Evolutionary conservation across 1,140 invertebrate genomes (phyloP), one percentile per base, ranked within the genome.

Genomic region (Papilio dardanus): DNA sequence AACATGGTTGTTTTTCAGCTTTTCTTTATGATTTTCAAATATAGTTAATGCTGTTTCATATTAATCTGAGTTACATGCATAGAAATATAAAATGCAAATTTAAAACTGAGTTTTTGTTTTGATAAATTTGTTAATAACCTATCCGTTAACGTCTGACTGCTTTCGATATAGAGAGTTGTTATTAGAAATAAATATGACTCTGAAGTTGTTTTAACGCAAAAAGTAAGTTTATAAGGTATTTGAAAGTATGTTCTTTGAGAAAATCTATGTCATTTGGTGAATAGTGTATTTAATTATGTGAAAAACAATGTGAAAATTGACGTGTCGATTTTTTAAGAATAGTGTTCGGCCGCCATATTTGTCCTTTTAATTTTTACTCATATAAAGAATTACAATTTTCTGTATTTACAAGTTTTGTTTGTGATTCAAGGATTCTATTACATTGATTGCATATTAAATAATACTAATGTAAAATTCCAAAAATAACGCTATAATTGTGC

Each of bases 1-100:
- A 92, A 91, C 90, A 92, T 92, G 91, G 91, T 92, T 92, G 90
- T 92, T 92, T 92, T 92, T 92, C 91, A 92, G 91, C 86, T 87
- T 92, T 90, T 83, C 77, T 88, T 81, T 82, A 78, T 74, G 71
- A 87, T 83, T 86, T 84, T 83, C 78, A 84, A 85, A 76, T 81
- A 81, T 73, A 83, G 79, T 82, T 83, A 76, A 74, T 84, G 83
- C 62, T 85, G 71, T 79, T 82, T 79, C 79, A 80, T 82, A 82
- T 75, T 76, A 80, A 77, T 77, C 79, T 77, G 73, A 81, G 76
- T 79, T 79, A 79, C 75, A 83, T 83, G 81, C 81, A 81, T 69
- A 78, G 75, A 77, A 78, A 78, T 76, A 73, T 46, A 81, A 78
- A 68, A 80, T 77, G 75, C 75, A 77, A 80, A 73, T 76, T 77